These are phyloP conservation scores for Brachirus orientalis DNA, from an alignment of 2,113 vertebrate species.

Conservation along the genomic window DNA sequence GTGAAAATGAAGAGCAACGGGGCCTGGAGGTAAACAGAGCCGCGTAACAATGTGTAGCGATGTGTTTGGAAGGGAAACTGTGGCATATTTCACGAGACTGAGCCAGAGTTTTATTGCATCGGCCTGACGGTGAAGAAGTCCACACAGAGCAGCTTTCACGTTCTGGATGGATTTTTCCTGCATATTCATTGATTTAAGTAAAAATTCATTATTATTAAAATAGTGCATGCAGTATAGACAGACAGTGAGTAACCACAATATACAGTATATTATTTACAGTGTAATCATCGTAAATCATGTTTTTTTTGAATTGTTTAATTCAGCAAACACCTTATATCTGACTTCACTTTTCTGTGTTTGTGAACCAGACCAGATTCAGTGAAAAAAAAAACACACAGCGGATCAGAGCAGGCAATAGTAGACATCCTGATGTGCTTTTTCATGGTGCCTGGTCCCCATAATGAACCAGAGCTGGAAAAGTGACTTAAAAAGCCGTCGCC, in stretches of 20 bases:
- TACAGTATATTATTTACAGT: too few species aligned
- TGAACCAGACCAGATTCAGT: neutral
- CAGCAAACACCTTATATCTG: too few species aligned
- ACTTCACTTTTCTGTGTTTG: neutral
- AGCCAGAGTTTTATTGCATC: slow-evolving; percentile 51
- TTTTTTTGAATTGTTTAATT: too few species aligned
- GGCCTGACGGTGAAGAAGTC: slow-evolving; percentile 18
- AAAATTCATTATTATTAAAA: too few species aligned
- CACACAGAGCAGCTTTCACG: slow-evolving; percentile 6
- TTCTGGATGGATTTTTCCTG: slow-evolving; percentile 33
- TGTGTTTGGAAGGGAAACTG: slow-evolving; percentile 49
- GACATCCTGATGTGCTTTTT: slow-evolving; percentile 21
- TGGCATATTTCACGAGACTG: slow-evolving; percentile 39
- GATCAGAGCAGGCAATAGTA: neutral
- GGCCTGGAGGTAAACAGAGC: slow-evolving; percentile 67
- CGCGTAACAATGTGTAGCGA: slow-evolving; percentile 48
- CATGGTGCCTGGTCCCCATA: slow-evolving; percentile 41
- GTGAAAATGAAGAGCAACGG: slow-evolving; percentile 53
- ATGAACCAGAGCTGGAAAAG: slow-evolving; percentile 48
- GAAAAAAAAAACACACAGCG: neutral
- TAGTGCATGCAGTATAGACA: too few species aligned
- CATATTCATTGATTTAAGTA: too few species aligned
- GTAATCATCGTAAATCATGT: too few species aligned
- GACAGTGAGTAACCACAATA: too few species aligned
- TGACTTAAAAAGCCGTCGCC: slow-evolving; percentile 15